Evolutionary conservation across 2,888 invertebrate species (phyloP), one percentile per base, ranked within the genome.

Genomic region (Hypomecis atomaria): DNA sequence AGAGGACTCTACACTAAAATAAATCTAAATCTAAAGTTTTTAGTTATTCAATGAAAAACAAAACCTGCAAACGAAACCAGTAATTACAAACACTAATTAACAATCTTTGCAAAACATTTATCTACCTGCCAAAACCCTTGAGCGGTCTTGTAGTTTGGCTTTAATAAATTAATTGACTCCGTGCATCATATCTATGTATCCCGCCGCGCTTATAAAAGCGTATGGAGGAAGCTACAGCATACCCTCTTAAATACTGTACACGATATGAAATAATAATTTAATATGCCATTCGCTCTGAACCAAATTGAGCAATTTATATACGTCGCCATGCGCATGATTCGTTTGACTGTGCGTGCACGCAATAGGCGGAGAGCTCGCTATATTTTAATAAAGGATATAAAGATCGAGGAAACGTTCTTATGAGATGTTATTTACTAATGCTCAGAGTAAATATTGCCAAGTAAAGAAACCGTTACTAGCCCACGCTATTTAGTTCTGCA

Each of bases 301-400:
- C 75, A 85, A 89, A 91, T 92, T 91, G 89, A 91, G 89, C 89
- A 90, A 90, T 91, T 89, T 91, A 89, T 88, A 79, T 78, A 83
- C 65, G 71, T 72, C 72, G 53, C 71, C 75, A 78, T 77, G 79
- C 81, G 78, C 60, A 65, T 78, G 71, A 72, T 71, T 72, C 65
- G 67, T 55, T 56, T 56, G 66, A 72, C 54, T 53, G 64, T 75
- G 74, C 62, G 74, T 77, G 76, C 70, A 66, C 71, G 71, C 73
- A 64, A 62, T 47, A 76, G 75, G 72, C 53, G 13, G 54, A 11
- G 62, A 63, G 66, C 54, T 9, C 8, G 33, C 6, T 34, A 34
- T 45, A 40, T 44, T 59, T 49, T 38, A 1, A 34, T 53, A 10
- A 13, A 13, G 7, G 34, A 5, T 10, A 4, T 23, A 2, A 23